Conservation (phyloP, 2,797 vertebrate species). For the Denticeps clupeoides region DNA sequence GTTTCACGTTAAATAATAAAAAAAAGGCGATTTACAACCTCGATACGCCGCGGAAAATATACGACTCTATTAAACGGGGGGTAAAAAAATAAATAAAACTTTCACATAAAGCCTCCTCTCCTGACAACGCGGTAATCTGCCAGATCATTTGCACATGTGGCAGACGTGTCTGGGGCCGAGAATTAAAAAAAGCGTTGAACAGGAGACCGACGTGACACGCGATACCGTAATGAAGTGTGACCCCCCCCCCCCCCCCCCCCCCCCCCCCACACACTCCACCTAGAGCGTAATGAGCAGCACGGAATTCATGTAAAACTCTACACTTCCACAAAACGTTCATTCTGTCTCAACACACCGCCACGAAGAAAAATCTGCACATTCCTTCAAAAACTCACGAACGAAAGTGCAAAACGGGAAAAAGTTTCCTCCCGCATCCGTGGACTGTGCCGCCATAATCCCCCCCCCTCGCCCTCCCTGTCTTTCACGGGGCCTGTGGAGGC, state of each 20-base stretch:
- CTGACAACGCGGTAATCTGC: slow-evolving; percentile 26
- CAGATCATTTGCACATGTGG: slow-evolving; percentile 22
- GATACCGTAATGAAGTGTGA: background rate
- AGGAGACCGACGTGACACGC: background rate
- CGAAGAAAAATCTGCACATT: too few species aligned
- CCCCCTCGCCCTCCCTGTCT: slow-evolving; percentile 5
- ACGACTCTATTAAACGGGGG: too few species aligned
- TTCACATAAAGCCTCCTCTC: slow-evolving; percentile 18
- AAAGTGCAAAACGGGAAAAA: too few species aligned
- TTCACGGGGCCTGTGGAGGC: slow-evolving; percentile 9
- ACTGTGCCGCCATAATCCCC: background rate
- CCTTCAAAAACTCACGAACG: too few species aligned
- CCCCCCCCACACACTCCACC: too few species aligned
- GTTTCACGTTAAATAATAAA: background rate
- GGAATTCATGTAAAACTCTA: too few species aligned
- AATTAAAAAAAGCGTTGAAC: background rate
- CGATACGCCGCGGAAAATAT: background rate
- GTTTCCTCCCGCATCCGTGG: too few species aligned
- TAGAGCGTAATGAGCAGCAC: too few species aligned
- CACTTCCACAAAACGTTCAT: too few species aligned
- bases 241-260: background rate
- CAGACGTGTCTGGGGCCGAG: slow-evolving; percentile 18
- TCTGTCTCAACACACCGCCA: too few species aligned
- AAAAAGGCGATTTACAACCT: background rate
- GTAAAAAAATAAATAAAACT: slow-evolving; percentile 22